A percentile compares a stretch with the other conserved stretches of the same genome.
These are phyloP conservation scores for Sibirionetta formosa DNA, from an alignment of 2,797 vertebrate genomes.

Conservation along the genomic window DNA sequence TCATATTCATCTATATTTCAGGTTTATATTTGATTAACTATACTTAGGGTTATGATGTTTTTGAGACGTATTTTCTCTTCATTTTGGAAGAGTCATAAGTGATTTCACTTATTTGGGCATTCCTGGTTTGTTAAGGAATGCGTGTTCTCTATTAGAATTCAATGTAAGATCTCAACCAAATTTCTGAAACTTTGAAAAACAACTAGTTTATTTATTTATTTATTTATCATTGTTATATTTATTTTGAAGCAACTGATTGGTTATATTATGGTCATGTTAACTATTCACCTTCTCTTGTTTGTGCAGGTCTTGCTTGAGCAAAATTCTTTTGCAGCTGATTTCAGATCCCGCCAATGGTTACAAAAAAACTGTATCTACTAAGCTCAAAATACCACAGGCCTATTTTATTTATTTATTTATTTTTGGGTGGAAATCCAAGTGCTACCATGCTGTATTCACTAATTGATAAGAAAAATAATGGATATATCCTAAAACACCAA, in stretches of 20 bases:
- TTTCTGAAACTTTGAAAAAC: background rate
- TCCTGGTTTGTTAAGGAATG: background rate
- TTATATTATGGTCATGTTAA: background rate
- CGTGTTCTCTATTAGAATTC: background rate
- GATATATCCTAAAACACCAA: background rate
- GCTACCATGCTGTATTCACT: background rate
- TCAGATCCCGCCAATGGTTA: background rate
- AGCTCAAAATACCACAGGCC: background rate
- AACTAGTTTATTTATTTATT: background rate
- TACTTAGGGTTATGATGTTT: background rate
- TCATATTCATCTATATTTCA: constrained; percentile 34
- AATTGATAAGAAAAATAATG: background rate
- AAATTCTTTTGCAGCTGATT: background rate
- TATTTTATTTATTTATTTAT: background rate
- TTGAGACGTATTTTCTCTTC: background rate
- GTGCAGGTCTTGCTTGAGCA: background rate
- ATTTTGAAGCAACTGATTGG: background rate
- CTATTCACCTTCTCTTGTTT: background rate
- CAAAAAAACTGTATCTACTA: background rate
- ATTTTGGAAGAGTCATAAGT: background rate
- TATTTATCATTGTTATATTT: background rate
- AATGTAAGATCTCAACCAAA: background rate
- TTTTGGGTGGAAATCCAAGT: background rate
- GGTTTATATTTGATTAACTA: background rate
- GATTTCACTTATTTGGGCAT: background rate